Conservation (phyloP, 2,113 vertebrate species). For the Romanogobio albipinnatus region DNA sequence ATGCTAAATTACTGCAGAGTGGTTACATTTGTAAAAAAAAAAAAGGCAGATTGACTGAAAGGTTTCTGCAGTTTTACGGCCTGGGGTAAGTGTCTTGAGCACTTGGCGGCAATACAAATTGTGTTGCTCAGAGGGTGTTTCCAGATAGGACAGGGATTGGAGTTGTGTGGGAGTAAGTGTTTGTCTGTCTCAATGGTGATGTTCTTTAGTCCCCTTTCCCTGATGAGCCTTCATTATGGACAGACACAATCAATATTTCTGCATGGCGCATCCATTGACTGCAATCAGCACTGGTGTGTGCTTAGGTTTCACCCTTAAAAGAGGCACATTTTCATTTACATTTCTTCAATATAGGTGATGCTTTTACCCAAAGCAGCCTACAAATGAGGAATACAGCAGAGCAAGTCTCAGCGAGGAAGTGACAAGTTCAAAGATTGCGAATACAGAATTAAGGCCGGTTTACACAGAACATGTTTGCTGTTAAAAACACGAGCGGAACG, state of each 20-base stretch:
- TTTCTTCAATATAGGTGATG: not conserved
- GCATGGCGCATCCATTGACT: not conserved
- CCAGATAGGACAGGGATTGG: not conserved
- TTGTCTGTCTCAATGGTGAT: not conserved
- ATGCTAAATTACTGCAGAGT: not conserved
- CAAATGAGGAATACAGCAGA: not conserved
- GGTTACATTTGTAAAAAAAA: not conserved
- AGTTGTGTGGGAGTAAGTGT: not conserved
- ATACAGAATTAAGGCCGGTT: too few relatives aligned
- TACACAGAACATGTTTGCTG: too few relatives aligned
- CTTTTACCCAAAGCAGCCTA: not conserved
- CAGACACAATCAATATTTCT: not conserved
- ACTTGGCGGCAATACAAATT: not conserved
- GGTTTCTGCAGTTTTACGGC: not conserved
- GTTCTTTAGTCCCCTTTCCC: not conserved
- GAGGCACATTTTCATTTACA: constrained; percentile 7
- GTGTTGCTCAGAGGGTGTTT: not conserved
- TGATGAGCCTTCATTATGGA: constrained; percentile 4
- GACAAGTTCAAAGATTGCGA: not conserved
- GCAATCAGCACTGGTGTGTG: not conserved
- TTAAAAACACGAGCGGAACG: too few relatives aligned
- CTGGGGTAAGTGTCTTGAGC: not conserved
- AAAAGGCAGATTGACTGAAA: not conserved
- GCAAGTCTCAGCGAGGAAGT: not conserved
- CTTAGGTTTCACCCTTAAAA: not conserved